phyloP scores from a whole-genome alignment of 2,113 vertebrate genomes.

The Brachyistius frenatus region DNA sequence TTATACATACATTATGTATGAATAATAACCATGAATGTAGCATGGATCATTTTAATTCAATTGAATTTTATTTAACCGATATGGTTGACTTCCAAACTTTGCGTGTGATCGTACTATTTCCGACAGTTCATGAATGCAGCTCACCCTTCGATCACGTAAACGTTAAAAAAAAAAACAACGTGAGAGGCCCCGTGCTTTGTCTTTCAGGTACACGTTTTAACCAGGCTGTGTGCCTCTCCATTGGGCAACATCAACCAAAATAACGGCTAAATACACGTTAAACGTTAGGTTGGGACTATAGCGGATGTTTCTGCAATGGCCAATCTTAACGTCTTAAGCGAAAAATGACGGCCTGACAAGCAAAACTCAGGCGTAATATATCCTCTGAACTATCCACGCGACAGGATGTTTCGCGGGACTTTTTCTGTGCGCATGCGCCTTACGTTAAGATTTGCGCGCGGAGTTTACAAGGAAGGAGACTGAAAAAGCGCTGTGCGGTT shows the following conservation, averaged over 20 bases:
- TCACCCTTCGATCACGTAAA: background rate
- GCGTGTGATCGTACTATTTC: background rate
- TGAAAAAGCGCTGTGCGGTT: accelerated
- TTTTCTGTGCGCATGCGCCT: slow-evolving; percentile 64
- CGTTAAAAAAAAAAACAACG: accelerated
- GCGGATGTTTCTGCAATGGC: accelerated
- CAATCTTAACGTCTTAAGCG: accelerated
- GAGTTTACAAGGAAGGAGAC: slow-evolving; percentile 16
- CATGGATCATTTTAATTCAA: no score
- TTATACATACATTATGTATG: no score
- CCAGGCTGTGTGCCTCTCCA: accelerated
- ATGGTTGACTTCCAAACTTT: no score
- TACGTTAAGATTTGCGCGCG: slow-evolving; percentile 65
- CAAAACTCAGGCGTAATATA: background rate
- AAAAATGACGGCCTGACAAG: background rate
- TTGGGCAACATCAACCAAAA: accelerated
- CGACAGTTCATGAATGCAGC: background rate
- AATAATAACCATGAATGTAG: no score
- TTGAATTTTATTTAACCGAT: no score
- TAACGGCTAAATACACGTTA: background rate
- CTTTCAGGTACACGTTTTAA: slow-evolving; percentile 15
- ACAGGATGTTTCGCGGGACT: slow-evolving; percentile 72
- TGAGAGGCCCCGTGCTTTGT: accelerated
- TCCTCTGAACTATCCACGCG: accelerated
- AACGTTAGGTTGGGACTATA: accelerated